phyloP scores from a whole-genome alignment of 2,797 vertebrate species.

The Arnoldichthys spilopterus region DNA sequence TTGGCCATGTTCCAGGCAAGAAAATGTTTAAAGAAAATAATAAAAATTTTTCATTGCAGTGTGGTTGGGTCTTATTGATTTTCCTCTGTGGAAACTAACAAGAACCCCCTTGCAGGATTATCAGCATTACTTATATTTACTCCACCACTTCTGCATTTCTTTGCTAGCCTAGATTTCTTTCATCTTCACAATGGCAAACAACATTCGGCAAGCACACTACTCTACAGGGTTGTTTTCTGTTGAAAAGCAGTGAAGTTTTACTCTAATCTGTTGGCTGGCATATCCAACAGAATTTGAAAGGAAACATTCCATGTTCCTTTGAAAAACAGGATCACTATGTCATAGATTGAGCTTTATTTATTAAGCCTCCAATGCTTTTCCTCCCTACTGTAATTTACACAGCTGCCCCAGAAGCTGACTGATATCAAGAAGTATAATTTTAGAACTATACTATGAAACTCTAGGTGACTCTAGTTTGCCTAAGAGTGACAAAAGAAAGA shows the following conservation, averaged over 20 bases:
- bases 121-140: slow-evolving; percentile 13
- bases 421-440: background rate
- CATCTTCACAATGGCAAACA: slow-evolving; percentile 2
- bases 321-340: slow-evolving; percentile 19
- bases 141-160: background rate
- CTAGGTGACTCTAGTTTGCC: background rate
- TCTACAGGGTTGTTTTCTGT: background rate
- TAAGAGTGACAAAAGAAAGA: background rate
- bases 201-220: background rate
- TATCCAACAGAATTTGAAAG: slow-evolving; percentile 12
- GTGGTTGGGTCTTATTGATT: background rate
- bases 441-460: slow-evolving; percentile 6
- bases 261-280: slow-evolving; percentile 11
- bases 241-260: background rate
- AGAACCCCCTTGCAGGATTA: slow-evolving; percentile 1
- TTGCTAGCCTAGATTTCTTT: slow-evolving; percentile 3
- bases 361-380: slow-evolving; percentile 1
- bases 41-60: background rate
- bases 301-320: slow-evolving; percentile 9
- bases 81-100: background rate
- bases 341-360: slow-evolving; percentile 15
- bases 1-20: background rate
- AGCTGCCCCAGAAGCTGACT: background rate
- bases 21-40: background rate
- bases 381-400: slow-evolving; percentile 9